Base-by-base conservation (phyloP, 2,888 invertebrate genomes). In the Sesia bembeciformis region DNA sequence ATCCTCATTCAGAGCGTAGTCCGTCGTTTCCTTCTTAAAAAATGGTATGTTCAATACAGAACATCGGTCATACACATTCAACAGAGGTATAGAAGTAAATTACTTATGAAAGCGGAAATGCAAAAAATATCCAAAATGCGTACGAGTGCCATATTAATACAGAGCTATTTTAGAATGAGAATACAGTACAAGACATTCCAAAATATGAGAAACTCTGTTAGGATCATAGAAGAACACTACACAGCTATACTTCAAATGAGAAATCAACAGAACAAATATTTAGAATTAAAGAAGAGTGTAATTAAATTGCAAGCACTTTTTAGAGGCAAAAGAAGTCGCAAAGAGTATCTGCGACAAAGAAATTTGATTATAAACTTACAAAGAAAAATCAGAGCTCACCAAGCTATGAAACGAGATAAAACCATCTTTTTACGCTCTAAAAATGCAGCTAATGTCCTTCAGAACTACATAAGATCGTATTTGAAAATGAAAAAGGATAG, bases 241-340 rank as follows among this genome's bases (percentile, higher is more conserved):
- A 67, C 60, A 53, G 79, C 82, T 60, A 39, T 87, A 62, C 58
- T 69, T 8, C 57, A 75, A 67, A 78, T 90, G 85, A 81, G 78
- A 70, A 61, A 60, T 57, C 58, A 74, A n/a, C 68, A 70, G 54
- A 52, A 65, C 39, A 75, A 69, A 49, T 80, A 74, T 65, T 67
- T 75, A 60, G 68, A 74, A 59, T 68, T 81, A 38, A 81, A 72
- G 39, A 57, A 63, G 40, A 80, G 81, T 0, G 77, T 70, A 3
- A 64, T 90, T 4, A 68, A 76, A 39, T 57, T 92, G 3, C 93
- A 93, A 64, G 77, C 85, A 51, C 70, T 78, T 38, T 84, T 76
- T 59, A 87, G 91, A 51, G 80, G 88, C 4, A 81, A 80, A 58
- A 67, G 81, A 63, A 79, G 78, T 3, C 84, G 84, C 5, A 67